Percentiles rank a stretch among this genome's conserved stretches.
Evolutionary conservation across 35 echinoderm and acorn worm genomes (phyloP).

Genomic region (Ophioderma brevispina): DNA sequence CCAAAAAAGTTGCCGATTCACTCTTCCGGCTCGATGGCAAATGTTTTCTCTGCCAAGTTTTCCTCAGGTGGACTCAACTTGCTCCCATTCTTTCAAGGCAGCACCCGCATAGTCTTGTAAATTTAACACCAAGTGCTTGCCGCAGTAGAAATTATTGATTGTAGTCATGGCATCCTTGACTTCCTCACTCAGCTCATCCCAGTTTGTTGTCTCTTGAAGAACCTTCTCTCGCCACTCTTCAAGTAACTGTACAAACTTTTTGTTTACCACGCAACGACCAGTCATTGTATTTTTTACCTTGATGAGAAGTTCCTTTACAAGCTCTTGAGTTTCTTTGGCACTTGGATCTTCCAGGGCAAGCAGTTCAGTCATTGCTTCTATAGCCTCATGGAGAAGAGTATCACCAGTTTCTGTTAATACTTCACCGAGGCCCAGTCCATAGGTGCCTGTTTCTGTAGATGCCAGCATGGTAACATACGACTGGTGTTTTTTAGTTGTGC

Average conservation of each 20-base stretch:
- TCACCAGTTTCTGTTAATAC: too few species aligned
- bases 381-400: too few species aligned
- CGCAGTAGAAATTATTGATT: slow-evolving; percentile 44
- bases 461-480: slow-evolving; percentile 32
- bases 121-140: slow-evolving; percentile 66
- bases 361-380: too few species aligned
- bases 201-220: neutral
- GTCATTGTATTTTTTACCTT: neutral
- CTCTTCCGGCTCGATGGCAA: neutral
- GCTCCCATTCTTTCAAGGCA: slow-evolving; percentile 68
- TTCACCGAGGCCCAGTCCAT: neutral
- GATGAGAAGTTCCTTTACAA: neutral
- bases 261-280: neutral
- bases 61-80: slow-evolving; percentile 29
- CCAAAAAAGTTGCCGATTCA: too few species aligned
- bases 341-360: too few species aligned
- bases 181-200: neutral
- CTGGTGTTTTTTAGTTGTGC: slow-evolving; percentile 20
- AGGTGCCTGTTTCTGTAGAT: slow-evolving; percentile 15
- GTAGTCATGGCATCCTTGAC: slow-evolving; percentile 36
- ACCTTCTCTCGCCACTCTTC: neutral
- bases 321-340: too few species aligned
- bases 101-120: slow-evolving; percentile 78
- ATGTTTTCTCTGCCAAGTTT: neutral
- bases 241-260: neutral